Conservation (phyloP, 2,888 invertebrate genomes). For the Himalopsyche tibetana region DNA sequence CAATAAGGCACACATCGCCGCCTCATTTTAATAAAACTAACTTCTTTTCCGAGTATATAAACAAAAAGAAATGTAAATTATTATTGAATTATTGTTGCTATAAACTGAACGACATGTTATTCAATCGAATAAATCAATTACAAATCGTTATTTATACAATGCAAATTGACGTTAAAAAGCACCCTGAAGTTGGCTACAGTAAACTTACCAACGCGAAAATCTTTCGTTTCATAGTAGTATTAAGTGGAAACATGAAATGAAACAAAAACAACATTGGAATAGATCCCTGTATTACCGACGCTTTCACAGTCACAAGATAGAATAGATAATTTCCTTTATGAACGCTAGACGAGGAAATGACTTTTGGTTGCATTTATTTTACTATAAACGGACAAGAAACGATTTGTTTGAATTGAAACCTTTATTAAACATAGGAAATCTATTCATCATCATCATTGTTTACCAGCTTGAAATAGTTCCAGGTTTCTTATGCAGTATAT, state of each 20-base stretch:
- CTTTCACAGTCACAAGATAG: neutral
- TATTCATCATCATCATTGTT: too few species aligned
- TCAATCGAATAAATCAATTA: too few species aligned
- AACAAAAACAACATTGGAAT: neutral
- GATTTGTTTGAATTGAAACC: neutral
- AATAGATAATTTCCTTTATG: conserved; percentile 23
- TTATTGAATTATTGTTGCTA: too few species aligned
- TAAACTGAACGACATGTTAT: too few species aligned
- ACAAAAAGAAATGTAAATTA: too few species aligned
- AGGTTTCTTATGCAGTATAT: too few species aligned
- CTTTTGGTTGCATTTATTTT: conserved; percentile 13
- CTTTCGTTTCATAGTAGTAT: neutral
- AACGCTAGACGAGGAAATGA: conserved; percentile 9
- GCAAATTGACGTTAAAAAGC: neutral
- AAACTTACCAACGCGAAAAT: neutral
- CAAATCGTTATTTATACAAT: too few species aligned
- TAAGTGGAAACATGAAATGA: neutral
- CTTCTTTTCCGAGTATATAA: too few species aligned
- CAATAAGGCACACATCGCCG: too few species aligned
- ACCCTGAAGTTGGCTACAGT: neutral
- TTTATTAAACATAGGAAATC: too few species aligned
- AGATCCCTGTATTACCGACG: neutral
- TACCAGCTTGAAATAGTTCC: too few species aligned
- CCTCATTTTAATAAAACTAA: too few species aligned
- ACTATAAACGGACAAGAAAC: neutral